Evolutionary conservation across 2,113 vertebrate genomes (phyloP), one percentile per base, ranked within the genome.

Genomic region (Pungitius pungitius): DNA sequence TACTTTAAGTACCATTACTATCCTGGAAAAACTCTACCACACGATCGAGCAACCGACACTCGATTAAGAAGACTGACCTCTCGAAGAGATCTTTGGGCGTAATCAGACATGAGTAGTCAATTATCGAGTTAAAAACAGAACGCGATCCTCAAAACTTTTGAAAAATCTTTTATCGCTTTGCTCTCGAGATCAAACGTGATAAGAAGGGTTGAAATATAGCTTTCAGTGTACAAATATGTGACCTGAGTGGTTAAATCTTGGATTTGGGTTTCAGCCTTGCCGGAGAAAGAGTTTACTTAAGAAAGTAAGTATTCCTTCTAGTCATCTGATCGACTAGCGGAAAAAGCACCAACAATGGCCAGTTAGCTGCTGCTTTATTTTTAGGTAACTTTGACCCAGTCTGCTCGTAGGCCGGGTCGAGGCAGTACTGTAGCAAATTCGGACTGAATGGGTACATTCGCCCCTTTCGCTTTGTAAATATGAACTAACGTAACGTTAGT

Each of bases 41-140:
- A 37, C 7, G 62, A 88, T 85, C 80, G 72, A 81, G 14, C 22
- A 30, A 45, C 5, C 77, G 27, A 51, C 13, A 33, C 11, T 90
- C 65, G 74, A 85, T 82, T 90, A 33, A 43, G 3, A 2, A 10
- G 57, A 0, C 75, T 81, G 68, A n/a, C 43, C 54, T 24, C 52
- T 24, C 3, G 7, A 43, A 10, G 15, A 18, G 33, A 9, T 2
- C 15, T 11, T 54, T 73, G 88, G 90, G 87, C 84, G 90, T 60
- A 83, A 87, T 90, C 88, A 92, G 92, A 22, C 90, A 4, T 52
- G 69, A 22, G 66, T 30, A 93, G 85, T 90, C 88, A 82, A 90
- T 40, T 17, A n/a, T 73, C 78, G 79, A 37, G 12, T 47, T n/a
- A 30, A 33, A 47, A 65, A 61, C 33, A 20, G 22, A 22, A 45